A percentile compares a stretch with the other conserved stretches of the same genome.
These are phyloP conservation scores for Drosophila acutilabella DNA, from an alignment of 2,888 invertebrate genomes.

Conservation along the genomic window DNA sequence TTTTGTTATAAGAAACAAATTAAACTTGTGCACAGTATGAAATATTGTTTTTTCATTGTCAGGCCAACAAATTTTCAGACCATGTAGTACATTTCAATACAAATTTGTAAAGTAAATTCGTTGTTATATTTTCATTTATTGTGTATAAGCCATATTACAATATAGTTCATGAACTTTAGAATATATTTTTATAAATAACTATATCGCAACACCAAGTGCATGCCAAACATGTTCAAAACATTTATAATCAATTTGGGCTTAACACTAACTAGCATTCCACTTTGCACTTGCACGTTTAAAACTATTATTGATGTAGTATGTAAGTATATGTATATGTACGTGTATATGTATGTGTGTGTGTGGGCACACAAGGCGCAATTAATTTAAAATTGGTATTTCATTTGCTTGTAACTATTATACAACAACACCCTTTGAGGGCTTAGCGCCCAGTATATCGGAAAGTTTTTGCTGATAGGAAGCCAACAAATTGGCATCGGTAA, in stretches of 20 bases:
- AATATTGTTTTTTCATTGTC: too few species aligned
- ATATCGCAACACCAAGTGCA: conserved; percentile 68
- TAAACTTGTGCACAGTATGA: too few species aligned
- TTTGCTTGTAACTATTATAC: conserved; percentile 86
- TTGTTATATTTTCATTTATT: conserved; percentile 65
- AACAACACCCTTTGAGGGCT: conserved; percentile 91
- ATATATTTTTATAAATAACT: conserved; percentile 59
- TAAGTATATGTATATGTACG: conserved; percentile 12
- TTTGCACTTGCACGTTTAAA: conserved; percentile 56
- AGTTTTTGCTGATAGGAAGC: conserved; percentile 91
- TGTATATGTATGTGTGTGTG: conserved; percentile 16
- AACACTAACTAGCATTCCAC: conserved; percentile 44
- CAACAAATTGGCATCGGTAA: conserved; percentile 87
- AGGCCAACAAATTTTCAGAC: too few species aligned
- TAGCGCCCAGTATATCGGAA: conserved; percentile 91
- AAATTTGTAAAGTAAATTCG: conserved; percentile 9
- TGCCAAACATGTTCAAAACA: conserved; percentile 71
- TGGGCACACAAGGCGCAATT: conserved; percentile 40
- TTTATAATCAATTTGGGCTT: conserved; percentile 59
- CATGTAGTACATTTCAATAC: too few species aligned
- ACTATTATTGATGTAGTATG: conserved; percentile 47
- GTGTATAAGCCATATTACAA: conserved; percentile 63
- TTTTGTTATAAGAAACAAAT: too few species aligned
- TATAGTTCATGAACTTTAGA: conserved; percentile 64
- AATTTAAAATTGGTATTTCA: conserved; percentile 31